A percentile compares a stretch with the other conserved stretches of the same genome.
Evolutionary conservation across 2,888 invertebrate species (phyloP).

Genomic region (Hetaerina titia): DNA sequence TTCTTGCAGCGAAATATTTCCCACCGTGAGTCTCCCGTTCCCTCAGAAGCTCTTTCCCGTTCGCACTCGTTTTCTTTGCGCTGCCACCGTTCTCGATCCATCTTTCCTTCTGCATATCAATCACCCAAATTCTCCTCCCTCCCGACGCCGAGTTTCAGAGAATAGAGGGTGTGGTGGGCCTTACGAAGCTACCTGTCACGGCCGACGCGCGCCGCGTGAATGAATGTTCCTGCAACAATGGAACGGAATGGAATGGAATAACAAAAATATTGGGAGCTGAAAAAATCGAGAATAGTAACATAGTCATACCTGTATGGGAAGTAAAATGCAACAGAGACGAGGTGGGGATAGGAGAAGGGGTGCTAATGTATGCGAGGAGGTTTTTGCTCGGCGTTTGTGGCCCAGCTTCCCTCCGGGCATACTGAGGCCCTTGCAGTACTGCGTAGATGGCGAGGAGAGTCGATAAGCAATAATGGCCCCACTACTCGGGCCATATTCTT

Average conservation of each 20-base stretch:
- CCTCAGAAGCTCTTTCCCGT: neutral
- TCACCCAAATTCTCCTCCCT: neutral
- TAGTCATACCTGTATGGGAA: no score
- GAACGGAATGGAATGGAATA: no score
- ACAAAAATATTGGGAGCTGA: no score
- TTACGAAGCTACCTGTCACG: no score
- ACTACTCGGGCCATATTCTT: neutral
- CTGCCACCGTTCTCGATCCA: neutral
- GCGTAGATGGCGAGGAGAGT: neutral
- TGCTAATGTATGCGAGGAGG: no score
- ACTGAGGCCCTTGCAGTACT: neutral
- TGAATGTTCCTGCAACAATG: no score
- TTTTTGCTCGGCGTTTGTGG: neutral
- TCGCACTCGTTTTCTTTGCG: neutral
- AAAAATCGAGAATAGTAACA: no score
- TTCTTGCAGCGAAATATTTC: neutral
- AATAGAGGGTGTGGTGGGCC: neutral
- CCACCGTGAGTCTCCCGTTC: neutral
- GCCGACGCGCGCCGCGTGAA: no score
- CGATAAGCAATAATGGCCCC: neutral
- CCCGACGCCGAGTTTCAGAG: neutral
- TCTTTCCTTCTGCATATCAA: neutral
- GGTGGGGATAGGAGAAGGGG: no score
- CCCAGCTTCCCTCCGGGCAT: neutral
- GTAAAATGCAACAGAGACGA: no score